Conservation (phyloP, 2,888 invertebrate genomes). For the Oxyscelio sp. region DNA sequence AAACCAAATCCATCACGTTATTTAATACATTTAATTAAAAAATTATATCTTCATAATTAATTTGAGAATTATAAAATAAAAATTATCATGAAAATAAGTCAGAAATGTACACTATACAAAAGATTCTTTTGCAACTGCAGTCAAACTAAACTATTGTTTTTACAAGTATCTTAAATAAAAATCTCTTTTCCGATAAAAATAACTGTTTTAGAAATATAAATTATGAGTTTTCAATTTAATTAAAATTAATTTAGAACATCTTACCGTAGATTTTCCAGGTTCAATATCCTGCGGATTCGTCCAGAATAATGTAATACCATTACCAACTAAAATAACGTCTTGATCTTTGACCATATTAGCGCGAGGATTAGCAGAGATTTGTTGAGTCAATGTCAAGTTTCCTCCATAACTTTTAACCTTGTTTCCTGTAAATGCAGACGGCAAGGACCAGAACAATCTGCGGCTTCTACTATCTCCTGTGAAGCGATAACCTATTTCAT, state of each 20-base stretch:
- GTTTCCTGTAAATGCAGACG: conserved; percentile 90
- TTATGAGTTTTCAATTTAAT: too few relatives aligned
- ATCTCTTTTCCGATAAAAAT: too few relatives aligned
- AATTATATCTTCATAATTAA: too few relatives aligned
- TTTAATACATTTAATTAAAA: too few relatives aligned
- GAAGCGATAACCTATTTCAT: conserved; percentile 91
- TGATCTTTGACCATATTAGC: conserved; percentile 91
- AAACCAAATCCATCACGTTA: too few relatives aligned
- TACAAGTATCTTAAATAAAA: too few relatives aligned
- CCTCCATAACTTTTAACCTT: conserved; percentile 97
- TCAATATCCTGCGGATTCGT: conserved; percentile 90
- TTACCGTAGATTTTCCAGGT: conserved; percentile 91
- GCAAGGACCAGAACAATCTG: conserved; percentile 93
- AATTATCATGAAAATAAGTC: too few relatives aligned
- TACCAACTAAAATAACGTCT: conserved; percentile 95
- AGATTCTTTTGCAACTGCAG: too few relatives aligned
- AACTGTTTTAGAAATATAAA: too few relatives aligned
- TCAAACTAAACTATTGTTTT: too few relatives aligned
- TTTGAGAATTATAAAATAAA: too few relatives aligned
- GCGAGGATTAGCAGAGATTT: conserved; percentile 90
- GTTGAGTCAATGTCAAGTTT: conserved; percentile 92
- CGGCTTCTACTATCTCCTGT: conserved; percentile 88
- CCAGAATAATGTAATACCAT: conserved; percentile 94
- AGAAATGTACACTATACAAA: too few relatives aligned
- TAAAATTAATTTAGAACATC: not conserved